phyloP scores from a whole-genome alignment of 2,797 vertebrate species.

The Enteromius thamalakanensis region DNA sequence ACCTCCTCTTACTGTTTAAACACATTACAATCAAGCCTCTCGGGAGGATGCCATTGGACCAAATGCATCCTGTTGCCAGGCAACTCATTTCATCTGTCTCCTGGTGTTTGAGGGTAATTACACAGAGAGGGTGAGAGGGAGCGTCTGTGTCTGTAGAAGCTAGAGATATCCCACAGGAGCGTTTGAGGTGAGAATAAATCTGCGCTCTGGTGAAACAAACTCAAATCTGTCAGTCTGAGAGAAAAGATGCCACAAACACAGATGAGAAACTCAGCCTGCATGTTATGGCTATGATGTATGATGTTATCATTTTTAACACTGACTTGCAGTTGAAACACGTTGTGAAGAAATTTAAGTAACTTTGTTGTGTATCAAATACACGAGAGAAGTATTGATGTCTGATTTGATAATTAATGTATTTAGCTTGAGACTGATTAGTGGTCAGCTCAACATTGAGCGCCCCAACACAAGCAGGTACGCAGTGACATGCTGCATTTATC shows the following conservation, averaged over 20 bases:
- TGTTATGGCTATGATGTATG: background rate
- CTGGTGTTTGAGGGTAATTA: slow-evolving; percentile 79
- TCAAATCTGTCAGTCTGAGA: background rate
- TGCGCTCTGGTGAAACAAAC: slow-evolving; percentile 1
- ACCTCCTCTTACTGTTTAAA: slow-evolving; percentile 75
- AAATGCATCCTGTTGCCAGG: slow-evolving; percentile 83
- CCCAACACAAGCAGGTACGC: background rate
- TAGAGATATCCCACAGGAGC: background rate
- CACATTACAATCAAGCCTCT: slow-evolving; percentile 80
- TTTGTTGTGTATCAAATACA: background rate
- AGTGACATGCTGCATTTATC: background rate
- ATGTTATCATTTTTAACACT: background rate
- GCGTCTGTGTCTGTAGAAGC: slow-evolving; percentile 5
- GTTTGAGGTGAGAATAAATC: slow-evolving; percentile 23
- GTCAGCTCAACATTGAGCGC: background rate
- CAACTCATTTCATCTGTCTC: slow-evolving; percentile 81
- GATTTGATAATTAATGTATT: background rate
- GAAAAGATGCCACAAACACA: background rate
- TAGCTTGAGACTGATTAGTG: background rate
- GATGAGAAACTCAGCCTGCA: background rate
- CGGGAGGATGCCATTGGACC: slow-evolving; percentile 80
- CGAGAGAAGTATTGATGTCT: background rate
- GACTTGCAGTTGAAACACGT: background rate
- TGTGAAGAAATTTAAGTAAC: background rate
- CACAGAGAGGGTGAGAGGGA: slow-evolving; percentile 48